Conservation (phyloP, 2,113 vertebrate genomes). For the Mastomys coucha region DNA sequence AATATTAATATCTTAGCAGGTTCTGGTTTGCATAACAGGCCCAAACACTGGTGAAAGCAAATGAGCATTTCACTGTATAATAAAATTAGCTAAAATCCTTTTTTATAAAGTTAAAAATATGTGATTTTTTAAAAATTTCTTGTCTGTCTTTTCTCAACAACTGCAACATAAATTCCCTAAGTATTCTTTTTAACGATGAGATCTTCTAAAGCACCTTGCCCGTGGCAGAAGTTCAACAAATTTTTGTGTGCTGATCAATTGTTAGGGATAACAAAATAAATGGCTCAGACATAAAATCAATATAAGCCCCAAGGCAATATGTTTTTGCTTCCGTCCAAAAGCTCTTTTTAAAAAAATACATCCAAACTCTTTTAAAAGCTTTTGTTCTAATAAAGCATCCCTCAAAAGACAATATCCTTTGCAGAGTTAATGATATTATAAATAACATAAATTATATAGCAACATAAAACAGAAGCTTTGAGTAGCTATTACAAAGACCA, state of each 20-base stretch:
- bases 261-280: slow-evolving; percentile 47
- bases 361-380: not conserved
- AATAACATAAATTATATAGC: slow-evolving; percentile 22
- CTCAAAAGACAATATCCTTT: not conserved
- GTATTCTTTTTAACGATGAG: not conserved
- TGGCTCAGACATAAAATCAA: not conserved
- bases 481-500: not conserved
- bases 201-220: not conserved
- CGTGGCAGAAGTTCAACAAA: slow-evolving; percentile 45
- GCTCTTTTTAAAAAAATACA: not conserved
- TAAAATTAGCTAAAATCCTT: not conserved
- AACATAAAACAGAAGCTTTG: not conserved
- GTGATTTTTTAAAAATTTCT: not conserved
- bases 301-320: not conserved
- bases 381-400: not conserved
- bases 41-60: not conserved
- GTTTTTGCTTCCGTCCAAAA: slow-evolving; percentile 39
- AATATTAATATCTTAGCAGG: not conserved
- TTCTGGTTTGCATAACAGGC: not conserved
- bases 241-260: not conserved
- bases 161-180: not conserved
- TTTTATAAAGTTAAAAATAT: not conserved
- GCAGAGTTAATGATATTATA: slow-evolving; percentile 30
- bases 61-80: not conserved
- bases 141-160: not conserved